Evolutionary conservation across 2,113 vertebrate genomes (phyloP), one percentile per base, ranked within the genome.

Genomic region (Glareola pratincola): DNA sequence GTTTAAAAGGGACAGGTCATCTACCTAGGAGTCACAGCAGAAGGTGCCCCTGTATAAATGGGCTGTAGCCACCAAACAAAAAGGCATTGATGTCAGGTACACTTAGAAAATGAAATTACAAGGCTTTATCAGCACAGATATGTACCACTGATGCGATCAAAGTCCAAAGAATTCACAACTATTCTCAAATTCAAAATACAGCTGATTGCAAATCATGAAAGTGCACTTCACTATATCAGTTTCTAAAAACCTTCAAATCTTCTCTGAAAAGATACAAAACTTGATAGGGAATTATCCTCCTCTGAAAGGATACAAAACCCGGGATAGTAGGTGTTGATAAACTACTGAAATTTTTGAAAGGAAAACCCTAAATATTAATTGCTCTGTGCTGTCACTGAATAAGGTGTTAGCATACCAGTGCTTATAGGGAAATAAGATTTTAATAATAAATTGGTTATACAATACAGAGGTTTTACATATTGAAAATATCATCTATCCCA

Each of bases 401-500:
- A 85, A 95, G 56, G 59, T 87, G 97, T 88, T 66, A 66, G 41
- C 51, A 45, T 54, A 77, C 48, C 73, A 94, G 87, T 93, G 30
- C 22, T 45, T 9, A 26, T 63, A 94, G 51, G 47, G 83, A 93
- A 90, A 47, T 47, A 82, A 30, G 9, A 82, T 88, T 91, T 80
- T 91, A 89, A 48, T 78, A 92, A 96, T 47, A 50, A 91, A 76
- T 39, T 77, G 6, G 12, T 60, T 72, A 39, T 39, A 60, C 6
- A 67, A 29, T 8, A 32, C 9, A 66, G n/a, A 87, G 6, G 5
- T 11, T 88, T 95, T 94, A 56, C 77, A 41, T 93, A 43, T 64
- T 93, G 86, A 96, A 97, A 96, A 77, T 81, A 97, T 22, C 15
- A 91, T 82, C 88, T 85, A 85, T 92, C 84, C 88, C 60, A 85